A percentile compares a stretch with the other conserved stretches of the same genome.
Evolutionary conservation across 2,797 vertebrate species (phyloP).

Genomic region (Spea hammondii): DNA sequence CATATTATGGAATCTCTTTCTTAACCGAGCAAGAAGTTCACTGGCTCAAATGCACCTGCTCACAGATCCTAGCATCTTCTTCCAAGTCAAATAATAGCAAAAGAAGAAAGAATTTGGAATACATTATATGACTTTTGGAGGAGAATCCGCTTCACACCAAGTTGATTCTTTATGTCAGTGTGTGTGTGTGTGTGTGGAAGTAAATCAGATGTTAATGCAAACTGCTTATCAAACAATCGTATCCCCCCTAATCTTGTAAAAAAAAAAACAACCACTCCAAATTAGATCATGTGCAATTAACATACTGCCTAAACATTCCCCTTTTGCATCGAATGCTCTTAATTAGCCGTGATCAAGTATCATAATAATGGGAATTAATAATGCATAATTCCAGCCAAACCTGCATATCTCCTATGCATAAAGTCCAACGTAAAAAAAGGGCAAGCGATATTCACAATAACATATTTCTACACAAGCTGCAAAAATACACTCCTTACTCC

Average conservation of each 20-base stretch:
- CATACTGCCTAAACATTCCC: slow-evolving; percentile 11
- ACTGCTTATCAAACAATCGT: slow-evolving; percentile 8
- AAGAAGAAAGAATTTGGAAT: not conserved
- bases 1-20: not conserved
- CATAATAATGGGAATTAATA: slow-evolving; percentile 47
- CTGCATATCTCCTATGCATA: slow-evolving; percentile 39
- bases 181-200: not conserved
- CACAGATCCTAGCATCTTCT: not conserved
- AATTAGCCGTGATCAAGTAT: slow-evolving; percentile 48
- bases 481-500: slow-evolving; percentile 69
- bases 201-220: slow-evolving; percentile 1
- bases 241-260: slow-evolving; percentile 7
- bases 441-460: slow-evolving; percentile 33
- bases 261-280: not conserved
- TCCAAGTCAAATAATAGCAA: not conserved
- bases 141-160: not conserved
- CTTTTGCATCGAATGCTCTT: slow-evolving; percentile 31
- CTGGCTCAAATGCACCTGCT: not conserved
- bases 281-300: slow-evolving; percentile 17
- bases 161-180: not conserved
- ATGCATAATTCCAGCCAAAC: slow-evolving; percentile 41
- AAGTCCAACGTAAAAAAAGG: slow-evolving; percentile 27
- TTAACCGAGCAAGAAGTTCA: not conserved
- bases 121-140: not conserved
- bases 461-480: slow-evolving; percentile 32